Percentiles rank a stretch among this genome's conserved stretches.
These are phyloP conservation scores for Apostichopus japonicus DNA, from an alignment of 35 echinoderm and acorn worm species.

Conservation along the genomic window DNA sequence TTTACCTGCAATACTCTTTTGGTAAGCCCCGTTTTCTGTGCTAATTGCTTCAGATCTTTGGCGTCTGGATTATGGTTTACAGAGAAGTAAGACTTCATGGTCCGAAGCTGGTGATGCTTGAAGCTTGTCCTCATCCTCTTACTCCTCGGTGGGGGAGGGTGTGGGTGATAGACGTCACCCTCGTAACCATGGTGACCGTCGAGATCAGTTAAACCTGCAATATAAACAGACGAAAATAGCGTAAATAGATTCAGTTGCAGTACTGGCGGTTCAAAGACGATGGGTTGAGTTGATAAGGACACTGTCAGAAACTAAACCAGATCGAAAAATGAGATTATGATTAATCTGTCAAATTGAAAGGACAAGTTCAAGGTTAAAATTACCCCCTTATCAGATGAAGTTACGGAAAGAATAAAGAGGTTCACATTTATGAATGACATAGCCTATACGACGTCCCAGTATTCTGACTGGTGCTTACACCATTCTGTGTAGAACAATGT, in stretches of 20 bases:
- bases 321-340: neutral
- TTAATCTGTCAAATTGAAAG: no score
- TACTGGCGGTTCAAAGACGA: neutral
- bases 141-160: conserved; percentile 74
- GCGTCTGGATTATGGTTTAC: conserved; percentile 99
- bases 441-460: no score
- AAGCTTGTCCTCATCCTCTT: conserved; percentile 97
- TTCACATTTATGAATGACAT: no score
- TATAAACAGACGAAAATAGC: conserved; percentile 29
- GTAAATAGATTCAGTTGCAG: conserved; percentile 31
- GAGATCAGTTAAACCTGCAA: conserved; percentile 61
- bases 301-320: neutral
- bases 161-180: conserved; percentile 71
- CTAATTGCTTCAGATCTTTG: conserved; percentile 98
- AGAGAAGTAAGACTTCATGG: conserved; percentile 98
- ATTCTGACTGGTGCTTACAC: no score
- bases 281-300: neutral
- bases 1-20: conserved; percentile 96
- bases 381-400: neutral
- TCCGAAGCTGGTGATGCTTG: conserved; percentile 98
- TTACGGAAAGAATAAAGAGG: no score
- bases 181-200: conserved; percentile 80
- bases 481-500: no score
- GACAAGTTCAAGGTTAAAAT: conserved; percentile 5
- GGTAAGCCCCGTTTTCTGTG: conserved; percentile 98